These are phyloP conservation scores for Germaria angustata DNA, from an alignment of 2,888 invertebrate genomes.

Conservation along the genomic window DNA sequence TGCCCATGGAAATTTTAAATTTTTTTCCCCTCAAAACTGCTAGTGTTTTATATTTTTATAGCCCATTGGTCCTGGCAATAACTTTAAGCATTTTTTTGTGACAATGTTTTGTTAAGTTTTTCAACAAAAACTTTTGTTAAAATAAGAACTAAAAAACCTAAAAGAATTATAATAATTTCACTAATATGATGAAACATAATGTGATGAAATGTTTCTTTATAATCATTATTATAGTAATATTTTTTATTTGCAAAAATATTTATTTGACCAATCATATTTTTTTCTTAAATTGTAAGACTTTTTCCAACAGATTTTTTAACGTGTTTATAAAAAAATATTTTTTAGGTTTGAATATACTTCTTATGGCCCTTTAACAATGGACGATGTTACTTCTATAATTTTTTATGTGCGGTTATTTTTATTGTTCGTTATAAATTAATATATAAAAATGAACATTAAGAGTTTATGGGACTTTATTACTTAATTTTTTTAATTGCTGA, in stretches of 20 bases:
- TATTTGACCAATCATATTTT: not conserved
- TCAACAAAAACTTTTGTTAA: conserved; percentile 7
- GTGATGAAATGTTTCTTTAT: not conserved
- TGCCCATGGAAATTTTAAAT: not conserved
- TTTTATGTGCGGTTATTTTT: not conserved
- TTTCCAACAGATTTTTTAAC: not conserved
- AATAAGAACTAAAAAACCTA: not conserved
- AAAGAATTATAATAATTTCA: too few species aligned
- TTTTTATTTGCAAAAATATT: too few species aligned
- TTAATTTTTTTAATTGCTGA: not conserved
- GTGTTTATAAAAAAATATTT: not conserved
- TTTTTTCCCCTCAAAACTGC: not conserved
- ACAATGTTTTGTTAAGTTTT: not conserved
- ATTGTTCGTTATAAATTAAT: conserved; percentile 16
- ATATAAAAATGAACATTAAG: not conserved
- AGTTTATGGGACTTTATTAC: conserved; percentile 9
- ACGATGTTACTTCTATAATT: not conserved
- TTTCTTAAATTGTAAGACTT: not conserved
- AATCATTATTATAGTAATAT: not conserved
- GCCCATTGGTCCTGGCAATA: not conserved
- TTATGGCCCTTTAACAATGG: not conserved
- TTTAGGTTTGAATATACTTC: not conserved
- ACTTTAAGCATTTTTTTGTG: not conserved
- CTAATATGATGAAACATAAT: not conserved
- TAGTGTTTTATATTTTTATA: not conserved